Conservation (phyloP, 2,113 vertebrate species). For the Lasiurus borealis region DNA sequence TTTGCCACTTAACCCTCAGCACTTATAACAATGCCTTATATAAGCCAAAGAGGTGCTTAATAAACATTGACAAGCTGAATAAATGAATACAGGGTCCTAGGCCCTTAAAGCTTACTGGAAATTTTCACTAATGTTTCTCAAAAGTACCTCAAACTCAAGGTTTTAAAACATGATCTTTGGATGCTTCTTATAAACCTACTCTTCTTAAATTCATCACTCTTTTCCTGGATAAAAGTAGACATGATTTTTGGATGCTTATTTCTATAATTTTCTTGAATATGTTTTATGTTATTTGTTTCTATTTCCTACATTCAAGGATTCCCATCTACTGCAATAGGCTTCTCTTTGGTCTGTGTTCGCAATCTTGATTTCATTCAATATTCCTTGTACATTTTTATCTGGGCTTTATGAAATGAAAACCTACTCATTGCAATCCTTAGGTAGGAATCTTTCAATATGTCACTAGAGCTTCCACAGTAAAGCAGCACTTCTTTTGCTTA, state of each 20-base stretch:
- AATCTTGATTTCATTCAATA: background rate
- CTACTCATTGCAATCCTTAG: background rate
- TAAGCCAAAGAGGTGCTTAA: background rate
- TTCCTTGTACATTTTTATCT: background rate
- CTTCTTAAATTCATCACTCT: background rate
- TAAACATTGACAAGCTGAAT: background rate
- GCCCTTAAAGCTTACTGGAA: background rate
- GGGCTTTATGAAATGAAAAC: background rate
- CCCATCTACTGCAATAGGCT: background rate
- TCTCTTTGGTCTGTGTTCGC: background rate
- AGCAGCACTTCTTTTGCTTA: background rate
- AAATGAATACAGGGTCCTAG: background rate
- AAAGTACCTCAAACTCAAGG: background rate
- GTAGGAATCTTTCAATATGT: background rate
- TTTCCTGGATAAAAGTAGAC: background rate
- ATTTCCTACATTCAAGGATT: background rate
- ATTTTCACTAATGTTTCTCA: slow-evolving; percentile 2
- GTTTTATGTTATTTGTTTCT: background rate
- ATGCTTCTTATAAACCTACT: background rate
- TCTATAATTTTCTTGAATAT: background rate
- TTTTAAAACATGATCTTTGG: background rate
- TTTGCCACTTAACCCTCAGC: background rate
- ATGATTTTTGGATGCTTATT: background rate
- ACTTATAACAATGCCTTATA: background rate
- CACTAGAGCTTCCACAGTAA: background rate